phyloP scores from a whole-genome alignment of 2,888 invertebrate species.

The Seladonia tumulorum region DNA sequence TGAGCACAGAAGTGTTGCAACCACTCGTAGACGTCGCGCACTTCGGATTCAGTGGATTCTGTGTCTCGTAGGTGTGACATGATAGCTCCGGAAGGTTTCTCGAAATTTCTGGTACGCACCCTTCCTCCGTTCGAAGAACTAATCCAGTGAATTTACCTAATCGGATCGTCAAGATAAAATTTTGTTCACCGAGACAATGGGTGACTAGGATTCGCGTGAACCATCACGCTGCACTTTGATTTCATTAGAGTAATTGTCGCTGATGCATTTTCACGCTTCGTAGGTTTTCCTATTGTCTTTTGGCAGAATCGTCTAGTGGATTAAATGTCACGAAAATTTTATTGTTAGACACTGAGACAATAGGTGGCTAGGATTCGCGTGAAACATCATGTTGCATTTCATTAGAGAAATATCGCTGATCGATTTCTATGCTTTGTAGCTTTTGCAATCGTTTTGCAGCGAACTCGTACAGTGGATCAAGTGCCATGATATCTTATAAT shows the following conservation, averaged over 20 bases:
- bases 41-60: neutral
- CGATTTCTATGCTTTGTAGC: neutral
- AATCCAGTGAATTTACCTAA: neutral
- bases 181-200: neutral
- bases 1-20: constrained; percentile 27
- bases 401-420: neutral
- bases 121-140: neutral
- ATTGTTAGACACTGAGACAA: neutral
- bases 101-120: neutral
- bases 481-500: neutral
- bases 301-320: neutral
- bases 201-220: neutral
- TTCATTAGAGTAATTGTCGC: neutral
- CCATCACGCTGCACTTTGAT: neutral
- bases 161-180: neutral
- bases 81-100: neutral
- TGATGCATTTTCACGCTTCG: neutral
- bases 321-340: neutral
- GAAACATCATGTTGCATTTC: neutral
- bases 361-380: neutral
- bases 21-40: constrained; percentile 10
- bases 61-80: neutral
- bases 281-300: neutral
- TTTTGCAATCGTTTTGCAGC: neutral
- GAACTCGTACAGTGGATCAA: neutral